A percentile compares a stretch with the other conserved stretches of the same genome.
phyloP scores from a whole-genome alignment of 2,888 invertebrate genomes.

The Ophonus ardosiacus region DNA sequence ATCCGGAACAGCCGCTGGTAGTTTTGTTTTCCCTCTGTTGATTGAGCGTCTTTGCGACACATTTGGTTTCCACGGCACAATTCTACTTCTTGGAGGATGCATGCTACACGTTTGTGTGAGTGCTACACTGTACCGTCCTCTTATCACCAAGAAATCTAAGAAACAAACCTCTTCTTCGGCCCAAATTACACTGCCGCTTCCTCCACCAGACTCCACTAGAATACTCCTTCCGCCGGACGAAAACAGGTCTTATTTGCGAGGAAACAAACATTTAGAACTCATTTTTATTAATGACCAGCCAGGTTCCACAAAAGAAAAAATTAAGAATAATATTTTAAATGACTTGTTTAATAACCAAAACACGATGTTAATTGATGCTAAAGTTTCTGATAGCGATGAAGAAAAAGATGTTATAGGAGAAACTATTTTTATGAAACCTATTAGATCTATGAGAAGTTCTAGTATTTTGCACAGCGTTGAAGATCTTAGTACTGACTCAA shows the following conservation, averaged over 20 bases:
- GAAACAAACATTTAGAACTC: conserved; percentile 61
- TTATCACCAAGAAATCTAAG: conserved; percentile 71
- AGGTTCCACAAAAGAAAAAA: conserved; percentile 45
- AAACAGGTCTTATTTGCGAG: conserved; percentile 37
- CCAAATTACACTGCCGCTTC: conserved; percentile 66
- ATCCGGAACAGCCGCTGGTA: conserved; percentile 88
- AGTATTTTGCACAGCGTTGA: conserved; percentile 86
- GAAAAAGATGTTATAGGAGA: conserved; percentile 79
- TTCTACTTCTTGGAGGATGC: conserved; percentile 83
- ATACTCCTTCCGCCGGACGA: conserved; percentile 59
- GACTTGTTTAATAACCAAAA: conserved; percentile 73
- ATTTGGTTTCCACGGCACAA: conserved; percentile 86
- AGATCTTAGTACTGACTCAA: conserved; percentile 86
- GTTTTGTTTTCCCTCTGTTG: conserved; percentile 86
- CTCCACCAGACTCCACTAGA: conserved; percentile 54
- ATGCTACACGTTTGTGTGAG: conserved; percentile 87
- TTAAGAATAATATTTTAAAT: conserved; percentile 73
- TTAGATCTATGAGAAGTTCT: conserved; percentile 83
- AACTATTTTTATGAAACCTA: conserved; percentile 77
- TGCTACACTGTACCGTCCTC: conserved; percentile 82
- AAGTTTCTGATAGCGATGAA: conserved; percentile 75
- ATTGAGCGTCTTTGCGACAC: conserved; percentile 83
- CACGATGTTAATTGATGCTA: conserved; percentile 71
- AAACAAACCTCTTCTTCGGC: conserved; percentile 68
- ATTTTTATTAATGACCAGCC: conserved; percentile 60